Evolutionary conservation across 2,113 vertebrate species (phyloP).

Genomic region (Triplophysa rosa): DNA sequence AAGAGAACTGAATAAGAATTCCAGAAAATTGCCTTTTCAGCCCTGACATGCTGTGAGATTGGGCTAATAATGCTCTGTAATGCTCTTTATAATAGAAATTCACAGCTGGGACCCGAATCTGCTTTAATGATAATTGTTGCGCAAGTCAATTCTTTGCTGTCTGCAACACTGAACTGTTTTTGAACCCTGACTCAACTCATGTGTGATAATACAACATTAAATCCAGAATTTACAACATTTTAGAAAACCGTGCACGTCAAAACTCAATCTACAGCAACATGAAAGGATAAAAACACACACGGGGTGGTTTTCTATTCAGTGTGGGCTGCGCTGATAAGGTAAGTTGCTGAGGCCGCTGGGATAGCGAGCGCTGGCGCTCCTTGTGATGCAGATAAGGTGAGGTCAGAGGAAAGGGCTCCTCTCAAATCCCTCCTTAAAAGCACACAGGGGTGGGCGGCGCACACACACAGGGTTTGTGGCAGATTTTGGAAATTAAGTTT

Average conservation of each 20-base stretch:
- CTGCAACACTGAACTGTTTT: not conserved
- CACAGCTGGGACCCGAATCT: slow-evolving; percentile 10
- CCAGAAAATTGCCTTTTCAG: not conserved
- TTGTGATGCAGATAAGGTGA: not conserved
- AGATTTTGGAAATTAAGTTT: not conserved
- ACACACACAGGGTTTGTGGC: not conserved
- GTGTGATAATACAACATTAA: slow-evolving; percentile 27
- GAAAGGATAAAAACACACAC: not conserved
- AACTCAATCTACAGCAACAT: not conserved
- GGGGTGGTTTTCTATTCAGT: not conserved
- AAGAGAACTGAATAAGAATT: not conserved
- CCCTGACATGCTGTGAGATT: slow-evolving; percentile 6
- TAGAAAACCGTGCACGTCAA: not conserved
- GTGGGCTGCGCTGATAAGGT: not conserved
- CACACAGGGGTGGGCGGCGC: not conserved
- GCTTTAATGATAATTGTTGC: not conserved
- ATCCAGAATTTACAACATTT: slow-evolving; percentile 26
- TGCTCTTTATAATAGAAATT: not conserved
- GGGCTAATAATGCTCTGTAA: not conserved
- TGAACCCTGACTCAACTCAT: not conserved
- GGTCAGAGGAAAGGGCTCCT: not conserved
- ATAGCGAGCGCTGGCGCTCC: not conserved
- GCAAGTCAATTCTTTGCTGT: not conserved
- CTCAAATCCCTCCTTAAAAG: not conserved
- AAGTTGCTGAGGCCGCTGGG: slow-evolving; percentile 14